phyloP scores from a whole-genome alignment of 2,888 invertebrate species.

The Lycaena phlaeas region DNA sequence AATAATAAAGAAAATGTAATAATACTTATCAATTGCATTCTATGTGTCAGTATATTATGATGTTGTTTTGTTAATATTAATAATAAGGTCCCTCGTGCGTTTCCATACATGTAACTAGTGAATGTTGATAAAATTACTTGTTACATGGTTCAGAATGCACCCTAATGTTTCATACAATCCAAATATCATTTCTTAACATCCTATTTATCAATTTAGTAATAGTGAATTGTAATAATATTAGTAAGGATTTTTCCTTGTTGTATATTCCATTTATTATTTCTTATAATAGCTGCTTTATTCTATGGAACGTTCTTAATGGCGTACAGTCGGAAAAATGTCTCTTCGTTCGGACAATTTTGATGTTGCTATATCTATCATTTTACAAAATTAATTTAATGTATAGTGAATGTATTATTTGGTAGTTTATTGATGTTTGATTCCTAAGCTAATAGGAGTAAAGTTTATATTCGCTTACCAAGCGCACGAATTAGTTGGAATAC shows the following conservation, averaged over 20 bases:
- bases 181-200: slow-evolving; percentile 12
- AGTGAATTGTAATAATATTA: slow-evolving; percentile 15
- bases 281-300: slow-evolving; percentile 8
- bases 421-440: not conserved
- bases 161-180: slow-evolving; percentile 2
- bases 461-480: slow-evolving; percentile 1
- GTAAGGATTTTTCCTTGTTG: slow-evolving; percentile 11
- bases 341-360: not conserved
- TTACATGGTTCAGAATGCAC: not conserved
- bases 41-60: not conserved
- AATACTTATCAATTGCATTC: not conserved
- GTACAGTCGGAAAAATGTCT: not conserved
- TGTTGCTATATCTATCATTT: not conserved
- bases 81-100: not conserved
- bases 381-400: slow-evolving; percentile 1
- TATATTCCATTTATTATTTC: slow-evolving; percentile 16
- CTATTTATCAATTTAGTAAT: slow-evolving; percentile 16
- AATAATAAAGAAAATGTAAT: slow-evolving; percentile 1
- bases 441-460: not conserved
- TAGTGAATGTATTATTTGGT: slow-evolving; percentile 1
- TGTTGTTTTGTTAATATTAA: not conserved
- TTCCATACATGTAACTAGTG: not conserved
- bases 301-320: slow-evolving; percentile 10
- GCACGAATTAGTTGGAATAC: slow-evolving; percentile 6
- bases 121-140: not conserved